Evolutionary conservation across 2,888 invertebrate genomes (phyloP).

Genomic region (Reticulitermes lucifugus): DNA sequence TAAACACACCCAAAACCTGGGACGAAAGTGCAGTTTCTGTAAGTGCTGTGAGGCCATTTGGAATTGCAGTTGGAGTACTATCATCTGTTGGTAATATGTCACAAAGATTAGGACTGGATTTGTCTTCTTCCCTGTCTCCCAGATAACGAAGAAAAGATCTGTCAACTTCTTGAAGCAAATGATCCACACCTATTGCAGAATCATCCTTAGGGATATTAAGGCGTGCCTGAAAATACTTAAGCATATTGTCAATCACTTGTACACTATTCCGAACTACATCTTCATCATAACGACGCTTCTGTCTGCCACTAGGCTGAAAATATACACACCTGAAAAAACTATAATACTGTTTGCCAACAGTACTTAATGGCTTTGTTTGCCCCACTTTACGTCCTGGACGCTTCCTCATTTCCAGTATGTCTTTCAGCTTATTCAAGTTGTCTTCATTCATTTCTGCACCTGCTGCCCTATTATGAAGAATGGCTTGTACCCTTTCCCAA

Average conservation of each 20-base stretch:
- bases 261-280: neutral
- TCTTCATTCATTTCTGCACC: neutral
- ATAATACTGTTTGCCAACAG: neutral
- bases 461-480: neutral
- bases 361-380: neutral
- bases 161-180: neutral
- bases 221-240: neutral
- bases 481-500: neutral
- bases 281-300: neutral
- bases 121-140: neutral
- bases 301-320: neutral
- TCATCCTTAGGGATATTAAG: neutral
- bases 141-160: neutral
- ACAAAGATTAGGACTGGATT: too few species aligned
- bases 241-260: neutral
- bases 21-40: too few species aligned
- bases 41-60: too few species aligned
- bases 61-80: too few species aligned
- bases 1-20: too few species aligned
- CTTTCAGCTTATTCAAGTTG: neutral
- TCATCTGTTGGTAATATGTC: too few species aligned
- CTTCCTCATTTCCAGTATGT: neutral
- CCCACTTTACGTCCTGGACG: neutral
- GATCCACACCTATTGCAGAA: neutral
- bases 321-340: constrained; percentile 5